A percentile compares a stretch with the other conserved stretches of the same genome.
Conservation (phyloP, 2,797 vertebrate genomes). For the Hirundo rustica region DNA sequence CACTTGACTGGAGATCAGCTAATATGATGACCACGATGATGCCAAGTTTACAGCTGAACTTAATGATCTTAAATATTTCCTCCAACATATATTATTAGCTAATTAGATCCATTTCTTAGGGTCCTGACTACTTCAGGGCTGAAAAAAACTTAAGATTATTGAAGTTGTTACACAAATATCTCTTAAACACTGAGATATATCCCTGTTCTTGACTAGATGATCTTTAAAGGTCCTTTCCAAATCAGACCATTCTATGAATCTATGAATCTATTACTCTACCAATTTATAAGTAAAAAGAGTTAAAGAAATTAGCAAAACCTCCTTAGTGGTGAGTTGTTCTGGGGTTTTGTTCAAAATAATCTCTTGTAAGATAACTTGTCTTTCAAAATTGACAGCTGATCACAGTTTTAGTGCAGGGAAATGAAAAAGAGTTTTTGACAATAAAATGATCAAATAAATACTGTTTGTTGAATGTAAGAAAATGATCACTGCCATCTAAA, state of each 20-base stretch:
- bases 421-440: not conserved
- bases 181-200: not conserved
- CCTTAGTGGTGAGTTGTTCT: not conserved
- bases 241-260: not conserved
- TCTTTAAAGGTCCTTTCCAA: not conserved
- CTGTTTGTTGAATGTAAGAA: not conserved
- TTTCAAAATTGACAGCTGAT: not conserved
- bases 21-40: not conserved
- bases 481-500: not conserved
- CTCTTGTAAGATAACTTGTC: not conserved
- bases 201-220: fast-evolving
- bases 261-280: not conserved
- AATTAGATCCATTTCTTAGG: not conserved
- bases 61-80: not conserved
- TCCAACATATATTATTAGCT: not conserved
- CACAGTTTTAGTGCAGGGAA: not conserved
- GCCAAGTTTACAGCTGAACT: not conserved
- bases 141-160: not conserved
- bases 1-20: not conserved
- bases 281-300: not conserved
- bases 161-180: not conserved
- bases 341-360: not conserved
- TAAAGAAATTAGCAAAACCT: not conserved
- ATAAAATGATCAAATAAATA: not conserved
- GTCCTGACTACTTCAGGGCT: not conserved